Base-by-base conservation (phyloP, 2,797 vertebrate genomes). In the Tapirus indicus region DNA sequence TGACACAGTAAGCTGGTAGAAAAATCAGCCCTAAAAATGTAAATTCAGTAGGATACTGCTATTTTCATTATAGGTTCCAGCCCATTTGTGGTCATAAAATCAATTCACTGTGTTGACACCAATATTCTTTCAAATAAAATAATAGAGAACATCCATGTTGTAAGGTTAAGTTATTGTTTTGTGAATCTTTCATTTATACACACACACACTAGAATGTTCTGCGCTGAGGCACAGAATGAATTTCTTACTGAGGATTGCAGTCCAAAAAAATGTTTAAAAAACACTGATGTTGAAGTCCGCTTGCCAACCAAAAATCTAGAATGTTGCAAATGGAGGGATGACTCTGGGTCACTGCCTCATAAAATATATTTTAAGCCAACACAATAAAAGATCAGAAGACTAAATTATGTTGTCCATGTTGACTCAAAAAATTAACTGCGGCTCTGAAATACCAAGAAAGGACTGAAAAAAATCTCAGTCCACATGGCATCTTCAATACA, bases 371-470 rank as follows among this genome's bases (percentile, higher is more conserved):
- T 91, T 88, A 97, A 94, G 95, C 95, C 96, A 97, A 88, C 72
- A 92, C 41, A 95, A 96, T 95, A 97, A 97, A 98, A 97, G 84
- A 95, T 97, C 83, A 97, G 77, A 97, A 88, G 56, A 92, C 64
- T 82, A 95, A 95, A 93, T 95, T 96, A 87, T 85, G 62, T 80
- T 64, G 12, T 91, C 56, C 11, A 29, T 83, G 49, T 77, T 94
- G 94, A 87, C 58, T 95, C 66, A 91, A 88, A 88, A 96, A 96
- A 94, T 86, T 71, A 96, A 95, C 68, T 74, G 60, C 92, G 75
- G 64, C 80, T 96, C 71, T 72, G 87, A 94, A 96, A 93, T 91
- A 96, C 60, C 71, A 85, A 93, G 74, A 88, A 95, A 87, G 13
- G 56, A 85, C 85, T 93, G 38, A 38, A 52, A 95, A 95, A 96